Base-by-base conservation (phyloP, 2,888 invertebrate genomes). In the Cerceris rybyensis region DNA sequence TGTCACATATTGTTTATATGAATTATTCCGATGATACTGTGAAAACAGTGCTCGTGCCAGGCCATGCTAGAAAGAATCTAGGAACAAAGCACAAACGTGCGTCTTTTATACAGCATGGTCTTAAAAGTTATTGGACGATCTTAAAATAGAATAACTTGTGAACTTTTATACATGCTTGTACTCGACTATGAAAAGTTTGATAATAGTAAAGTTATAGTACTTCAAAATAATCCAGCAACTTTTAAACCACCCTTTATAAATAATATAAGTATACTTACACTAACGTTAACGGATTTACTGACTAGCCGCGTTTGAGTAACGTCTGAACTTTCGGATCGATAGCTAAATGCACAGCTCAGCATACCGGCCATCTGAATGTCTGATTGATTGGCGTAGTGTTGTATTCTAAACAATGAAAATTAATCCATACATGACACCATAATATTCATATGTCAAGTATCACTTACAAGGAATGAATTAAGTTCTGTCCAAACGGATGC, bases 331-430 rank as follows among this genome's bases (percentile, higher is more conserved):
- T 94, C 94, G 55, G 94, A 94, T 85, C 94, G 95, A 71, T 95
- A 94, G 75, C 96, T 96, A 92, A 98, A 98, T 1, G 97, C 95
- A 90, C 98, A 98, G 79, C 97, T 96, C 72, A 98, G 91, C 96
- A 98, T 97, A 0, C 98, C 98, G 5, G 98, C 97, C 92, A 97
- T 98, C 93, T 99, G 99, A 14, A 98, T 94, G 92, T 98, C 98
- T 7, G 96, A 95, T 67, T 96, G 94, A 83, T 94, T 94, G 0
- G 97, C 97, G 91, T 96, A 97, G 92, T 97, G 96, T 60, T 95
- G 94, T 89, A 97, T 97, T 90, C 96, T 96, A 92, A 80, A 61
- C 4, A 28, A 17, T 13, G 66, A 11, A 14, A 11, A 69, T 11
- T 7, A 42, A 65, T 52, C 41, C 11, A 52, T 61, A 6, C 52